Evolutionary conservation across 2,797 vertebrate species (phyloP).

Genomic region (Sebastes nivosus): DNA sequence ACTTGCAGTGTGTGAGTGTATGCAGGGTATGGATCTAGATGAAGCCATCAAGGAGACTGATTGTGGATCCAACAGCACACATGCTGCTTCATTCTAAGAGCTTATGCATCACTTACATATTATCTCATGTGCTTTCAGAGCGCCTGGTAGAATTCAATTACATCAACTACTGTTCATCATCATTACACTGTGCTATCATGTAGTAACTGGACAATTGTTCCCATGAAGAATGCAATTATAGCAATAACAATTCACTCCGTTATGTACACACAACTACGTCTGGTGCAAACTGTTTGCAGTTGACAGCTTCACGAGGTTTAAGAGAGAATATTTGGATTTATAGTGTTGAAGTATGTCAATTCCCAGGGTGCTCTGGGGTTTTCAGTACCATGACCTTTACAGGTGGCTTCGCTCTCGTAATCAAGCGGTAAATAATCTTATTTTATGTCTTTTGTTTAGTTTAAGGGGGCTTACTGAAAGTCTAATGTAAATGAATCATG

Average conservation of each 20-base stretch:
- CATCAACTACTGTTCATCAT: slow-evolving; percentile 11
- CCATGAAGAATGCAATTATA: not conserved
- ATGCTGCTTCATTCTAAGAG: not conserved
- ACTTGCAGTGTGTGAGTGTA: slow-evolving; percentile 37
- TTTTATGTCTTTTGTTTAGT: no score
- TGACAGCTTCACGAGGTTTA: not conserved
- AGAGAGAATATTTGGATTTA: not conserved
- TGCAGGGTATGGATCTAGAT: slow-evolving; percentile 46
- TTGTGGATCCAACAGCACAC: not conserved
- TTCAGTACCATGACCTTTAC: no score
- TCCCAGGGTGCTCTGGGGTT: no score
- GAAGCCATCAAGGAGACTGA: slow-evolving; percentile 60
- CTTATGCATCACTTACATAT: slow-evolving; percentile 3
- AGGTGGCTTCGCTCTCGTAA: no score
- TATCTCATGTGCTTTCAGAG: not conserved
- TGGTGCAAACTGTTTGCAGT: not conserved
- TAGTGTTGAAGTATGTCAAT: not conserved
- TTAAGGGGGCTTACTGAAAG: no score
- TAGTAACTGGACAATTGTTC: not conserved
- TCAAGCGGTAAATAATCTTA: no score
- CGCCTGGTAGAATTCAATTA: slow-evolving; percentile 5
- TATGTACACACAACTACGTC: not conserved
- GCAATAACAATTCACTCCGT: not conserved
- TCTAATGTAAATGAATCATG: no score
- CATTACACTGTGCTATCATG: not conserved